Conservation (phyloP, 1,140 invertebrate genomes). For the Planococcus citri region DNA sequence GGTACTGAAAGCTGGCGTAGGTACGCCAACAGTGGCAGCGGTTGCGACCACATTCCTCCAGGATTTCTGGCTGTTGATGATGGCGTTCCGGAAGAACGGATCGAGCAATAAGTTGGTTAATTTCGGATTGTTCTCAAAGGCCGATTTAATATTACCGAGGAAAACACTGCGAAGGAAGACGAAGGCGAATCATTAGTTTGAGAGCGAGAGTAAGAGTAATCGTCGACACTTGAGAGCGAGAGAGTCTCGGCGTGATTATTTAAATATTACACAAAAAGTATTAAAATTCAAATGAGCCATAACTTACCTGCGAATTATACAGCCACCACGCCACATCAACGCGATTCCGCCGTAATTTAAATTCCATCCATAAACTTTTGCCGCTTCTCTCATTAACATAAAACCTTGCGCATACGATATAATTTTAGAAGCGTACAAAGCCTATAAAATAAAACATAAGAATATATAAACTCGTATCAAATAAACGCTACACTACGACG, state of each 20-base stretch:
- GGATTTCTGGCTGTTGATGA: slow-evolving; percentile 61
- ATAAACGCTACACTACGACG: background rate
- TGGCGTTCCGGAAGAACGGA: slow-evolving; percentile 82
- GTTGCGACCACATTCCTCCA: slow-evolving; percentile 46
- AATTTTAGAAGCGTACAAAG: slow-evolving; percentile 95
- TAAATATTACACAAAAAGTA: slow-evolving; percentile 4
- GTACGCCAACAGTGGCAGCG: slow-evolving; percentile 63
- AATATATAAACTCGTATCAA: background rate
- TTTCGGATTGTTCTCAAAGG: slow-evolving; percentile 84
- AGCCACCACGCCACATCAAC: slow-evolving; percentile 98
- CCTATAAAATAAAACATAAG: slow-evolving; percentile 40
- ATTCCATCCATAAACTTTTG: slow-evolving; percentile 81
- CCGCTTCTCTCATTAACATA: slow-evolving; percentile 92
- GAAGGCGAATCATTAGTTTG: background rate
- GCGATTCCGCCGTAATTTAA: slow-evolving; percentile 97
- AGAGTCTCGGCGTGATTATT: background rate
- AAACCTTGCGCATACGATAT: slow-evolving; percentile 99
- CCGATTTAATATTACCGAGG: slow-evolving; percentile 91
- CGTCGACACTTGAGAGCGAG: background rate
- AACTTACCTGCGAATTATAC: slow-evolving; percentile 84
- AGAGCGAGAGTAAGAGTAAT: background rate
- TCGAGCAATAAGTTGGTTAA: slow-evolving; percentile 86
- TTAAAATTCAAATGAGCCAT: slow-evolving; percentile 7
- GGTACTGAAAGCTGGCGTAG: slow-evolving; percentile 80
- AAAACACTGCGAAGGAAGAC: slow-evolving; percentile 25